Evolutionary conservation across 1,140 invertebrate genomes (phyloP), one percentile per base, ranked within the genome.

Genomic region (Pseudomyrmex dendroicus): DNA sequence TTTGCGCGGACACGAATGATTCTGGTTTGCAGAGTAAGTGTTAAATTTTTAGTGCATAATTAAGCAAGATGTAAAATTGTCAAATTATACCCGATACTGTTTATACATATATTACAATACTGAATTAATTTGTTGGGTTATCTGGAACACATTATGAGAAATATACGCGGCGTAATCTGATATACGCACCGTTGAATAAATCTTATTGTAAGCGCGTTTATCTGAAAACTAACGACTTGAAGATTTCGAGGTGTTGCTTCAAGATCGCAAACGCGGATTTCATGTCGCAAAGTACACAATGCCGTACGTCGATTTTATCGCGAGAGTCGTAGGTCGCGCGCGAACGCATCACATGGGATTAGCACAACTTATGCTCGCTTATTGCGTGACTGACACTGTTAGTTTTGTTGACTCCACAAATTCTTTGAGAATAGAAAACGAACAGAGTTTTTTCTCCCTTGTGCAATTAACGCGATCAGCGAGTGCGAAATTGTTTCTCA

Each of bases 261-360:
- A 78, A 78, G 64, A 78, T 78, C 56, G 20, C 25, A 7, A 61
- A 0, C 20, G 35, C 50, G 62, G 63, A 66, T 78, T 72, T 12
- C 52, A 52, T 5, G 67, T 35, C 35, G 50, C 50, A 56, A 52
- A 57, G 13, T 59, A 44, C 57, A 25, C 68, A n/a, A 59, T 5
- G 9, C 25, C 35, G 68, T 13, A 35, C 5, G 35, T 35, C 54
- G 15, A 3, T 22, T 44, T 62, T 82, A 57, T 63, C 62, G 22
- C 22, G 10, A 13, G 62, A 25, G 35, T 73, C 67, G 64, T 20
- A 35, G 48, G 66, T 25, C 17, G 46, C 46, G 61, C 22, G 20
- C 52, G 70, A 73, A 25, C 46, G 46, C 0, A 35, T 80, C 54
- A 25, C n/a, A 52, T 50, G 10, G 22, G 68, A 82, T 82, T 82